Percentiles rank a stretch among this genome's conserved stretches.
phyloP scores from a whole-genome alignment of 2,113 vertebrate species.

The Nibea albiflora region DNA sequence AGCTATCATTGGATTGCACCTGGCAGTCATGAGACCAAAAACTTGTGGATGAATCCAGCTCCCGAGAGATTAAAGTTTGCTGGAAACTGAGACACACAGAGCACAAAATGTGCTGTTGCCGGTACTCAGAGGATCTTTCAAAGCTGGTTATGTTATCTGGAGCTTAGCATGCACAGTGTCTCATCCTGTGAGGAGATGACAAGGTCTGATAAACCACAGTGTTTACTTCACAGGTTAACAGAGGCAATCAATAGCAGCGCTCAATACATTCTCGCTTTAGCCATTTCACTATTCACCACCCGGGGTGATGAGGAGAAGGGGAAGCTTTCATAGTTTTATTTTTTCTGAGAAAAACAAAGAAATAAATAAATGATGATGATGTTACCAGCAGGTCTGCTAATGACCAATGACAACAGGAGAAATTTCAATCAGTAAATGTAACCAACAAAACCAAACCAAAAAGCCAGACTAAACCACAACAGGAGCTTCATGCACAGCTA shows the following conservation, averaged over 20 bases:
- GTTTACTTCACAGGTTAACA: slow-evolving; percentile 69
- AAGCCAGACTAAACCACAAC: neutral
- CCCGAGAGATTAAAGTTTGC: slow-evolving; percentile 37
- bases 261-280: slow-evolving; percentile 26
- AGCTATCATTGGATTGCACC: slow-evolving; percentile 28
- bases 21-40: slow-evolving; percentile 27
- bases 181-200: slow-evolving; percentile 54
- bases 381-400: slow-evolving; percentile 2
- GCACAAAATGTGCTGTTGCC: slow-evolving; percentile 9
- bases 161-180: slow-evolving; percentile 45
- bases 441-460: neutral
- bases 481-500: neutral
- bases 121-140: slow-evolving; percentile 17
- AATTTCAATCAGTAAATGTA: neutral
- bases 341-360: neutral
- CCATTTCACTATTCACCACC: neutral
- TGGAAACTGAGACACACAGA: slow-evolving; percentile 2
- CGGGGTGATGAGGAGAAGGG: neutral
- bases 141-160: slow-evolving; percentile 42
- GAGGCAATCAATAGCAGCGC: slow-evolving; percentile 66
- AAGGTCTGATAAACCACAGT: slow-evolving; percentile 55
- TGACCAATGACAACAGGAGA: neutral
- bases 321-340: neutral
- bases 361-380: neutral
- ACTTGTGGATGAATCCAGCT: slow-evolving; percentile 11